Evolutionary conservation across 92 coral and sea anemone species (phyloP), one percentile per base, ranked within the genome.

Genomic region (Actinernus sp.): DNA sequence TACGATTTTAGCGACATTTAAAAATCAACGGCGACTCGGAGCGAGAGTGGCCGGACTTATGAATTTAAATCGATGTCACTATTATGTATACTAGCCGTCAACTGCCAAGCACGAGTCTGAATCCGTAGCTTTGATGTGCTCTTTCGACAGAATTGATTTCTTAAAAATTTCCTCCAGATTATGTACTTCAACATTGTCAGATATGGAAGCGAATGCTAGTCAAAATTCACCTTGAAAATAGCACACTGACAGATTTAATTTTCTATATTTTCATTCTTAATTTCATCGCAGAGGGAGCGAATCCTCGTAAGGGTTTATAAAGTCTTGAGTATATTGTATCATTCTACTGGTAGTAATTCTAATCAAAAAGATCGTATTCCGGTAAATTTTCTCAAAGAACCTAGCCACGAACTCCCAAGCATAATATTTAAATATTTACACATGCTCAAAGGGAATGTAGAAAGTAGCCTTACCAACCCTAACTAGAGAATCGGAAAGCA

Each of bases 391-490:
- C 74, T 67, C 47, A 61, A 52, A n/a, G 26, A 13, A 59, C 29
- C 53, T 17, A 30, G 76, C 63, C 46, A 30, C 36, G 31, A 59
- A 52, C 66, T n/a, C 10, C 13, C 12, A 43, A 70, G 92, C 92
- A 86, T 75, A 90, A 86, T 90, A 76, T 84, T 90, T 90, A 90
- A 90, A 90, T 86, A 90, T 90, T 90, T 74, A 90, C 86, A 56
- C 88, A 86, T 81, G 92, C 85, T 74, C 49, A 65, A 79, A 74
- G 61, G 39, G 87, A 39, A 68, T 54, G 83, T 61, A 80, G 65
- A 72, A 39, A 81, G 71, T 68, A 72, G 58, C 81, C 84, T 75
- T 58, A 62, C 88, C 84, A 63, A 74, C 71, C 61, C 68, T 55
- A 44, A 37, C 39, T 30, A 54, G 59, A 36, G 14, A 36, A 36